Evolutionary conservation across 2,797 vertebrate genomes (phyloP).

Genomic region (Tokudaia muenninki): DNA sequence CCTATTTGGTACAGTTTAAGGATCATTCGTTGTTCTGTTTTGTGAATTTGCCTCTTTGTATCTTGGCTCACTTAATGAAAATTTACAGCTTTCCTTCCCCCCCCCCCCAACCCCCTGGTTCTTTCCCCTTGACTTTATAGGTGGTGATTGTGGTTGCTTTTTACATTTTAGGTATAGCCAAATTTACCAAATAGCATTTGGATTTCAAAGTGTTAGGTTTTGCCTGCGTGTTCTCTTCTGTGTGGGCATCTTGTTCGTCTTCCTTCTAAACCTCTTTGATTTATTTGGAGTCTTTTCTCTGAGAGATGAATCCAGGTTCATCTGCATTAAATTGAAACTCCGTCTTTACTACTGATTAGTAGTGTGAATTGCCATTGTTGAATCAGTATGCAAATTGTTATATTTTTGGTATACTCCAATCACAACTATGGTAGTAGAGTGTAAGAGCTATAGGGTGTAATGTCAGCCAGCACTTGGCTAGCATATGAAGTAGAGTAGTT

Average conservation of each 20-base stretch:
- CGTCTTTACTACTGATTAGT: not conserved
- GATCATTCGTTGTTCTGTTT: not conserved
- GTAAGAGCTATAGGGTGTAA: not conserved
- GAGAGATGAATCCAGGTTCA: not conserved
- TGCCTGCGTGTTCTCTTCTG: not conserved
- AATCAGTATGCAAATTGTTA: not conserved
- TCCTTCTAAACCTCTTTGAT: not conserved
- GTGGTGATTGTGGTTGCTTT: not conserved
- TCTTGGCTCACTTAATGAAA: constrained; percentile 7
- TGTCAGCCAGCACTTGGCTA: not conserved
- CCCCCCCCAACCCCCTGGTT: not conserved
- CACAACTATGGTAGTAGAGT: not conserved
- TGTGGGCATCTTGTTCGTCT: not conserved
- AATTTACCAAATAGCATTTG: not conserved
- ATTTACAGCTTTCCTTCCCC: not conserved
- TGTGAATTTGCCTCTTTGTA: not conserved
- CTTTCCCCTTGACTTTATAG: not conserved
- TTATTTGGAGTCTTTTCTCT: not conserved
- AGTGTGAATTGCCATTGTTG: not conserved
- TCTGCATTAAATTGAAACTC: not conserved
- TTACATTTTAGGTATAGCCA: not conserved
- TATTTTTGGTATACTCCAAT: not conserved
- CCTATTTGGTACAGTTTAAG: not conserved
- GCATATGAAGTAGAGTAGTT: not conserved
- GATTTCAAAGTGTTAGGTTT: constrained; percentile 3